Evolutionary conservation across 2,797 vertebrate genomes (phyloP), one percentile per base, ranked within the genome.

Genomic region (Coranthus polyacanthus): DNA sequence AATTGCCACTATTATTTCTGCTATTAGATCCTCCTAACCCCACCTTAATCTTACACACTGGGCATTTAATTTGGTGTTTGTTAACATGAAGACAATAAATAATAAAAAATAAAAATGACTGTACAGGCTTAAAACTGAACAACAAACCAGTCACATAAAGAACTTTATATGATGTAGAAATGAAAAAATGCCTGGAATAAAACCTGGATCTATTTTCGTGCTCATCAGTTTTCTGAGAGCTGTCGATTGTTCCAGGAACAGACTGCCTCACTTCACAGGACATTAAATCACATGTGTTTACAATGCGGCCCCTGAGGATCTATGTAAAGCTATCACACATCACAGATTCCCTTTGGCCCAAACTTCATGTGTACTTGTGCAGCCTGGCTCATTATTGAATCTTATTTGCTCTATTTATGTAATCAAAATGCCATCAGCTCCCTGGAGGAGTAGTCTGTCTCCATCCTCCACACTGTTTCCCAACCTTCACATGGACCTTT

Each of bases 391-490:
- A 47, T 85, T 55, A 68, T 59, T 43, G 3, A 75, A 75, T 63
- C 61, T n/a, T 55, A 58, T 79, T 81, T 75, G 62, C 61, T 73
- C 57, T 50, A 38, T 38, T 76, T 60, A 37, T 46, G 63, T 39
- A 46, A 76, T 71, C 51, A 69, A 58, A 69, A 67, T 50, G 65
- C 60, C 37, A 18, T 54, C 49, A 24, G 24, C 41, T 75, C 62
- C 52, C 61, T 4, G 0, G 55, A 58, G 63, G 16, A 0, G 8
- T 41, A 10, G 51, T 45, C 42, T 18, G 10, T 50, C 39, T 12
- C 43, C 44, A 24, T 47, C 42, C 36, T 20, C 29, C 39, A 12
- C 20, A 6, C 13, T 0, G 6, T 13, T 55, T 26, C 20, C 49
- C 13, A 24, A 75, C 68, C 63, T 70, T 68, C 41, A 21, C 2